A percentile compares a stretch with the other conserved stretches of the same genome.
phyloP scores from a whole-genome alignment of 2,888 invertebrate species.

The Hedychridium roseum region DNA sequence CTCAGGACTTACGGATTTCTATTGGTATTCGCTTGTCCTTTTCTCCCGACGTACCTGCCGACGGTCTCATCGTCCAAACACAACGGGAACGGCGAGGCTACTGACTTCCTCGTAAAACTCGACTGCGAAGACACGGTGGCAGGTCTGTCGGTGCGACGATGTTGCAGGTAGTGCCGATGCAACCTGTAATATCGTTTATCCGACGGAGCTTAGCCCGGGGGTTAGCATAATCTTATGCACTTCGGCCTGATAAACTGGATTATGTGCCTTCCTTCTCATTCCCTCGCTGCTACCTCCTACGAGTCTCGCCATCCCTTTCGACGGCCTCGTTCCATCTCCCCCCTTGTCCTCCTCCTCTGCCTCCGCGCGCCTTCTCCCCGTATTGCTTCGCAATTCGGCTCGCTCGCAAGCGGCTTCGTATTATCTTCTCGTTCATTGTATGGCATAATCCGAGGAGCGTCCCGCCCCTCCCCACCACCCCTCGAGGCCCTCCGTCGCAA shows the following conservation, averaged over 20 bases:
- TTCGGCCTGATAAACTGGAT: slow-evolving; percentile 52
- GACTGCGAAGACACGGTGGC: background rate
- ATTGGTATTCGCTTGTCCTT: slow-evolving; percentile 1
- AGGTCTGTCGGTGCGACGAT: background rate
- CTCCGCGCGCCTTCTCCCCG: slow-evolving; percentile 1
- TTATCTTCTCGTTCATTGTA: slow-evolving; percentile 31
- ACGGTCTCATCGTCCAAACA: too few species aligned
- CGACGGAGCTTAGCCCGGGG: slow-evolving; percentile 41
- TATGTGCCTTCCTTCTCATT: slow-evolving; percentile 31
- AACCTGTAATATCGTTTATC: slow-evolving; percentile 51
- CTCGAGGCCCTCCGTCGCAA: slow-evolving; percentile 8
- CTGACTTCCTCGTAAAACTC: slow-evolving; percentile 4
- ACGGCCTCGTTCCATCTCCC: background rate
- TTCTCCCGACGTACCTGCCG: too few species aligned
- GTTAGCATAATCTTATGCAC: slow-evolving; percentile 54
- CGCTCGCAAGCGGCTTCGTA: slow-evolving; percentile 7
- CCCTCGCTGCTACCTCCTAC: slow-evolving; percentile 11
- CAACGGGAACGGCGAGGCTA: too few species aligned
- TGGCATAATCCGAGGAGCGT: slow-evolving; percentile 14
- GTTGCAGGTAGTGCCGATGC: slow-evolving; percentile 27
- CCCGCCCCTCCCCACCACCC: slow-evolving; percentile 2
- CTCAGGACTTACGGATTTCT: slow-evolving; percentile 2
- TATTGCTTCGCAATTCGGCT: slow-evolving; percentile 8
- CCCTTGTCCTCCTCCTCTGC: slow-evolving; percentile 6
- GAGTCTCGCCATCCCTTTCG: slow-evolving; percentile 13